phyloP scores from a whole-genome alignment of 1,140 invertebrate genomes.

The Diplogasteroides magnus region DNA sequence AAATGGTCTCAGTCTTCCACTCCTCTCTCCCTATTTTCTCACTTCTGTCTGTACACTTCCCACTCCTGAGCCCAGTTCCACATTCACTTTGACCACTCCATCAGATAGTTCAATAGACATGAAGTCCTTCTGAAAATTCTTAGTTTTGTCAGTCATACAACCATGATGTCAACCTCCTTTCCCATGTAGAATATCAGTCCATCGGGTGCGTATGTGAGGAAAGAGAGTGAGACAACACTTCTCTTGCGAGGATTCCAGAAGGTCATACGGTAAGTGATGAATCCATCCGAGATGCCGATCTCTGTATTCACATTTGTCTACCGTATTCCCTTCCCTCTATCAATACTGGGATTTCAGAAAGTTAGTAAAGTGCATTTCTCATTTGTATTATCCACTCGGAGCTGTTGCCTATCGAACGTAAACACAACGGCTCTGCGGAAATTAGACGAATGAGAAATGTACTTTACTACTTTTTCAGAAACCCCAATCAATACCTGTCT shows the following conservation, averaged over 20 bases:
- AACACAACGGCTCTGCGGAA: no score
- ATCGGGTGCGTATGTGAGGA: conserved; percentile 78
- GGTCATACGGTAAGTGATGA: conserved; percentile 66
- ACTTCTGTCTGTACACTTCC: conserved; percentile 23
- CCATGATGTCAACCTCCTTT: conserved; percentile 62
- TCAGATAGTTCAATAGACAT: conserved; percentile 76
- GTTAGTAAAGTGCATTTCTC: no score
- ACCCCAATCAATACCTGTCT: not conserved
- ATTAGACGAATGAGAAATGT: no score
- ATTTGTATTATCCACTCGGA: no score
- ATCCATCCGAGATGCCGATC: conserved; percentile 74
- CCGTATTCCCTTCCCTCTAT: no score
- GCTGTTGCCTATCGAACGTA: no score
- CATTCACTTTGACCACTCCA: conserved; percentile 68
- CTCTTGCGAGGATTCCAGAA: conserved; percentile 60
- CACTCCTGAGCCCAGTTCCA: conserved; percentile 51
- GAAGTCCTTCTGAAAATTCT: conserved; percentile 65
- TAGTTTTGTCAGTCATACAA: conserved; percentile 15
- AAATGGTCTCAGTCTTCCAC: not conserved
- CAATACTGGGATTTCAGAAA: no score
- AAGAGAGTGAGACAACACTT: conserved; percentile 68
- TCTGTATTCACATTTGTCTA: no score
- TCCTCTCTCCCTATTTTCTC: conserved; percentile 26
- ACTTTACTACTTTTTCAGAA: not conserved
- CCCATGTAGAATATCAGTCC: conserved; percentile 81